Evolutionary conservation across 2,113 vertebrate genomes (phyloP).

Genomic region (Entomyzon cyanotis): DNA sequence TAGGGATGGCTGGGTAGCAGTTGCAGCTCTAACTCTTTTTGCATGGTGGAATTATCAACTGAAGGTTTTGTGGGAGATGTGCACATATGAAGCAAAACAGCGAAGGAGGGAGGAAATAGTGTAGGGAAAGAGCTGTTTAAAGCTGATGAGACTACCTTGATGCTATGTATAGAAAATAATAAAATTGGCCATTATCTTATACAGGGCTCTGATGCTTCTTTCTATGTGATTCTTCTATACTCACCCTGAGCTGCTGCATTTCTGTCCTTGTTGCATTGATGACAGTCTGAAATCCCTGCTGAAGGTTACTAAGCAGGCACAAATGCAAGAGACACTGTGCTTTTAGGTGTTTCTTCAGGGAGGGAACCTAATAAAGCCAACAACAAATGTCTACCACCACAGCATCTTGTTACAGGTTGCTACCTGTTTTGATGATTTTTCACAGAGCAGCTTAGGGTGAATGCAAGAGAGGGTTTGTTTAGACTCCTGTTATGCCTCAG

Average conservation of each 20-base stretch:
- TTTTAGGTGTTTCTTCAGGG: not conserved
- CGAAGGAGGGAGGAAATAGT: accelerated
- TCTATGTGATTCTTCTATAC: accelerated
- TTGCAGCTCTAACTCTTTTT: not conserved
- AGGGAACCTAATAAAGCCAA: accelerated
- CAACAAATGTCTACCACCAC: too few species aligned
- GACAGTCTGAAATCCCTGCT: not conserved
- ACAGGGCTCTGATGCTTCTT: not conserved
- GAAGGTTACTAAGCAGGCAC: not conserved
- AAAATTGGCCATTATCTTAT: not conserved
- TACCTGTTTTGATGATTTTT: not conserved
- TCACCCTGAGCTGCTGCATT: not conserved
- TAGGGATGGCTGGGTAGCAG: not conserved
- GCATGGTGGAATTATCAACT: not conserved
- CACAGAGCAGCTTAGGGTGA: not conserved
- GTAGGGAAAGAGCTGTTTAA: not conserved
- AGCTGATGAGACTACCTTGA: not conserved
- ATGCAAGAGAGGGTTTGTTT: not conserved
- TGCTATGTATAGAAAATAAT: not conserved
- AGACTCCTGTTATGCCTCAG: not conserved
- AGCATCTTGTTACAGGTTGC: not conserved
- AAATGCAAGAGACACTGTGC: not conserved
- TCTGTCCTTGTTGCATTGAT: not conserved
- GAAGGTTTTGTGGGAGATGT: accelerated
- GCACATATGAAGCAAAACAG: accelerated